Evolutionary conservation across 2,888 invertebrate genomes (phyloP), one percentile per base, ranked within the genome.

Genomic region (Oxystoma pomonae): DNA sequence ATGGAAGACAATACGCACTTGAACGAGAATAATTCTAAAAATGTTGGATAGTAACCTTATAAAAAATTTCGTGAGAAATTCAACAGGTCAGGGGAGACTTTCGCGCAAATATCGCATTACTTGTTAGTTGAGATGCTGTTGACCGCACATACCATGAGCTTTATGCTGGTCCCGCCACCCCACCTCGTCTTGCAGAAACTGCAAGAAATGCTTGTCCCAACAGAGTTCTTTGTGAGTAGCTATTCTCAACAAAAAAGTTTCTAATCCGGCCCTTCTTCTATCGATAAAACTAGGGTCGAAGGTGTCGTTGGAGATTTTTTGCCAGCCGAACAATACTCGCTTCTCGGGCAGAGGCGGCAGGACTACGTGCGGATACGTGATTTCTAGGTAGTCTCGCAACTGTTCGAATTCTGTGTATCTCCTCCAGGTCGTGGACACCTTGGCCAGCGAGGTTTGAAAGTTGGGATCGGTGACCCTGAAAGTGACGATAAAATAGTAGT

Each of bases 231-330:
- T 88, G 78, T 92, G 92, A 0, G 90, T 87, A 0, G 91, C 91
- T 19, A 91, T 85, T 57, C 92, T 82, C 56, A 91, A 79, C 20
- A 93, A 78, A 71, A 91, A 92, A 77, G 90, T 92, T 84, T 93
- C 92, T 1, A 93, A 82, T 0, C 91, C 91, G 1, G 90, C 90
- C 67, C 92, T 82, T 66, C 93, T 83, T n/a, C 92, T 83, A 77
- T 93, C 92, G 35, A 93, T 87, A 77, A 93, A 93, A 75, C 91
- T 92, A 0, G 92, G 90, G 78, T 92, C 92, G 70, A 91, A 90
- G 16, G 90, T 90, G 76, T 93, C 92, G 0, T 88, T 88, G 1
- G 87, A 84, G 50, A 85, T 82, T 77, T 91, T 91, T 68, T 90
- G 87, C 91, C 92, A 92, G 1, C 90, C 90, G 78, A 85, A 91